Evolutionary conservation across 2,797 vertebrate genomes (phyloP).

Genomic region (Simalia tracyae): DNA sequence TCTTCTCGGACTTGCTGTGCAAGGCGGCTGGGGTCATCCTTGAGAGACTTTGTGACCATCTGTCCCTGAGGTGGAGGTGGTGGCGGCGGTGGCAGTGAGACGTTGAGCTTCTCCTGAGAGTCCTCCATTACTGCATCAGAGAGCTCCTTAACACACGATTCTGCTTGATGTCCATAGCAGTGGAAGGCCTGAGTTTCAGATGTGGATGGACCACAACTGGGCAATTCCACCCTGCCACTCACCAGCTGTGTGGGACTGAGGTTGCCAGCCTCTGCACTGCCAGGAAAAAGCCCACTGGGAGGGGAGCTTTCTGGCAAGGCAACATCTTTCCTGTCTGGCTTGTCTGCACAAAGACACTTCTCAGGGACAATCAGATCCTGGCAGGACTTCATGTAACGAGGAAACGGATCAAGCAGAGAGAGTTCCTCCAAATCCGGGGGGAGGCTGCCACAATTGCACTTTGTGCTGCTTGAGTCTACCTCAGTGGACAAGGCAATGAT

Average conservation of each 20-base stretch:
- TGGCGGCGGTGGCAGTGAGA: constrained; percentile 40
- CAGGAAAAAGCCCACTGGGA: constrained; percentile 43
- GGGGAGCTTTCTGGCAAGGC: constrained; percentile 44
- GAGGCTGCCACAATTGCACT: constrained; percentile 67
- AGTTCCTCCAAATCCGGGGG: constrained; percentile 75
- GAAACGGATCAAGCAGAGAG: constrained; percentile 77
- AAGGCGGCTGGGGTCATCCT: constrained; percentile 74
- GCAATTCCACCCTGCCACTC: constrained; percentile 34
- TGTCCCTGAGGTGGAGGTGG: constrained; percentile 70
- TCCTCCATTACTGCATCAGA: constrained; percentile 71
- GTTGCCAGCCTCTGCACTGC: constrained; percentile 46
- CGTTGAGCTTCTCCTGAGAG: constrained; percentile 71
- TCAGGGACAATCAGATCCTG: constrained; percentile 77
- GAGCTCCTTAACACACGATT: constrained; percentile 70
- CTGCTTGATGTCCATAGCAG: constrained; percentile 54
- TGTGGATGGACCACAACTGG: constrained; percentile 26
- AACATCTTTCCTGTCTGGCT: constrained; percentile 45
- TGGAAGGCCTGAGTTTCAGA: constrained; percentile 61
- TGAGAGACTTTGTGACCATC: constrained; percentile 67
- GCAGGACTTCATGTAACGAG: constrained; percentile 80
- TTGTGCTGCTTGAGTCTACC: neutral
- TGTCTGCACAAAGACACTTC: constrained; percentile 68
- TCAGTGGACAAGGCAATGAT: constrained; percentile 13
- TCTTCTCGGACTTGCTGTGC: constrained; percentile 88
- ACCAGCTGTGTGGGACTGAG: constrained; percentile 32